A percentile compares a stretch with the other conserved stretches of the same genome.
phyloP scores from a whole-genome alignment of 1,140 invertebrate species.

The Drosophila nebulosa region DNA sequence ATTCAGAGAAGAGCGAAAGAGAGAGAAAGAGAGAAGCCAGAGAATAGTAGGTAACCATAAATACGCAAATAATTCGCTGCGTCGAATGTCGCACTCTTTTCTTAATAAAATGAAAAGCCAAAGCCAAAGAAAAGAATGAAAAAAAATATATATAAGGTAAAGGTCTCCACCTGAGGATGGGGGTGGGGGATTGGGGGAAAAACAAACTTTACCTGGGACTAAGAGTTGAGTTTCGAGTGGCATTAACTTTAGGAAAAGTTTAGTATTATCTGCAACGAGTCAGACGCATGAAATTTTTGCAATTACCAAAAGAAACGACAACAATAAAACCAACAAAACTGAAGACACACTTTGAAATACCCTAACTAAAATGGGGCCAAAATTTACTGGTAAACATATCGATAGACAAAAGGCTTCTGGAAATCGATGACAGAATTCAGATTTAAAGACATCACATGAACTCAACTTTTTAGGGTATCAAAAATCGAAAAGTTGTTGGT shows the following conservation, averaged over 20 bases:
- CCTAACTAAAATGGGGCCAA: too few species aligned
- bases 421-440: too few species aligned
- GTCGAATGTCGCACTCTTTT: slow-evolving; percentile 43
- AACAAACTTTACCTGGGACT: slow-evolving; percentile 52
- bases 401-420: too few species aligned
- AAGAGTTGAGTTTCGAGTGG: slow-evolving; percentile 51
- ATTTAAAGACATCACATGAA: background rate
- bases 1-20: background rate
- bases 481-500: background rate
- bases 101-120: slow-evolving; percentile 39
- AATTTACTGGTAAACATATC: too few species aligned
- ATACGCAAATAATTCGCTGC: slow-evolving; percentile 68
- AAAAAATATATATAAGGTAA: background rate
- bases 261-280: slow-evolving; percentile 64
- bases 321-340: background rate
- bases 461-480: background rate
- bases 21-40: background rate
- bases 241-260: slow-evolving; percentile 57
- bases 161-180: too few species aligned
- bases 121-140: background rate
- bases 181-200: background rate
- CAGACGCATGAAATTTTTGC: slow-evolving; percentile 65
- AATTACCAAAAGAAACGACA: slow-evolving; percentile 48
- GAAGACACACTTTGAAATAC: background rate
- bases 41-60: slow-evolving; percentile 47